Evolutionary conservation across 2,113 vertebrate species (phyloP).

Genomic region (Ivindomyrus marchei): DNA sequence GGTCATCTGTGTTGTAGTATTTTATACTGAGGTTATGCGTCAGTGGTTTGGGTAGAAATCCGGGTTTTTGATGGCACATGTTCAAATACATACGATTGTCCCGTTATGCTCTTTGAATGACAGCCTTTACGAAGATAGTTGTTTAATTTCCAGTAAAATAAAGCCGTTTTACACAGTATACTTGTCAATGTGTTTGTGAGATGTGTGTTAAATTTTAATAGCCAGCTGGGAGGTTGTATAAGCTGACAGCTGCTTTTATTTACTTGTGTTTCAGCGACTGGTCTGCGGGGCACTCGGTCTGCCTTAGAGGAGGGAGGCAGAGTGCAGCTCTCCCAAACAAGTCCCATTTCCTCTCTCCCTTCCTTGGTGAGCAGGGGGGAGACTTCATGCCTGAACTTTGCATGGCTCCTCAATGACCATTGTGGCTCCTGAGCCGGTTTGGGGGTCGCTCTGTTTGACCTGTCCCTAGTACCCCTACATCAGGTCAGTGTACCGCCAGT

Average conservation of each 20-base stretch:
- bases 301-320: conserved; percentile 2
- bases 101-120: background rate
- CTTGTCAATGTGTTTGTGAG: background rate
- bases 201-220: background rate
- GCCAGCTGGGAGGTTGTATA: background rate
- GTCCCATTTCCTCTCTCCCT: background rate
- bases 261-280: conserved; percentile 23
- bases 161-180: background rate
- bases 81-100: background rate
- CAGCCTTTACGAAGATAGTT: background rate
- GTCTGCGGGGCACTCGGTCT: background rate
- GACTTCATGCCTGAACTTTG: background rate
- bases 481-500: background rate
- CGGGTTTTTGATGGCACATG: background rate
- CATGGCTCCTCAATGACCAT: background rate
- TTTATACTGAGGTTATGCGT: background rate
- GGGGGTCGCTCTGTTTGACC: background rate
- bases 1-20: background rate
- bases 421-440: background rate
- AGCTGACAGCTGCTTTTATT: background rate
- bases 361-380: background rate
- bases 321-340: background rate
- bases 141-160: background rate
- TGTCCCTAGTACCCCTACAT: background rate
- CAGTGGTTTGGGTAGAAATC: background rate